Conservation (phyloP, 2,113 vertebrate species). For the human (Homo sapiens) region DNA sequence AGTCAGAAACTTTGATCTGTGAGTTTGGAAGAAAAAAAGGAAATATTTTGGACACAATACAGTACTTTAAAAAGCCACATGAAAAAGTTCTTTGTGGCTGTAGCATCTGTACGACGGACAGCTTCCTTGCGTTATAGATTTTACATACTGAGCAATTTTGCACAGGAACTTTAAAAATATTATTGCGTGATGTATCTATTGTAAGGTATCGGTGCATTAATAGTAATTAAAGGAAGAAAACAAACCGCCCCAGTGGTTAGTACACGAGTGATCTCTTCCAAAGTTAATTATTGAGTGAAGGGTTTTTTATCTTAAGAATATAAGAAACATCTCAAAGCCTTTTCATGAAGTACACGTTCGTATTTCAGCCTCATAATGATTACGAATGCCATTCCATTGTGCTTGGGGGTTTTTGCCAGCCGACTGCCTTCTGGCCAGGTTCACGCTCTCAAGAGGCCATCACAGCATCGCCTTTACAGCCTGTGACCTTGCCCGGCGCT, state of each 20-base stretch:
- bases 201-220: conserved; percentile 65
- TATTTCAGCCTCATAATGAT: background rate
- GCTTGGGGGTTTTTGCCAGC: background rate
- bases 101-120: conserved; percentile 84
- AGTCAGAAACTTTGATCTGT: conserved; percentile 88
- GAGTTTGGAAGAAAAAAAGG: conserved; percentile 81
- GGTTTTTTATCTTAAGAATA: background rate
- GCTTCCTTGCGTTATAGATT: conserved; percentile 83
- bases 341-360: background rate
- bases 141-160: conserved; percentile 55
- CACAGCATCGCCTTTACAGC: background rate
- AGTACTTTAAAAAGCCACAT: conserved; percentile 88
- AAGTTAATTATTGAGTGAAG: background rate
- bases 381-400: background rate
- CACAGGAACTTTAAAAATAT: conserved; percentile 69
- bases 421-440: background rate
- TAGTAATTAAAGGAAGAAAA: conserved; percentile 68
- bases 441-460: background rate
- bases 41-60: conserved; percentile 84
- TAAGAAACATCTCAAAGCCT: background rate
- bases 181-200: background rate
- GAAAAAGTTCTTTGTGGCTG: conserved; percentile 88
- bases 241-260: conserved; percentile 60
- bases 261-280: conserved; percentile 11
- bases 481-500: conserved; percentile 12